These are phyloP conservation scores for Nomada flava DNA, from an alignment of 2,888 invertebrate genomes.

Conservation along the genomic window DNA sequence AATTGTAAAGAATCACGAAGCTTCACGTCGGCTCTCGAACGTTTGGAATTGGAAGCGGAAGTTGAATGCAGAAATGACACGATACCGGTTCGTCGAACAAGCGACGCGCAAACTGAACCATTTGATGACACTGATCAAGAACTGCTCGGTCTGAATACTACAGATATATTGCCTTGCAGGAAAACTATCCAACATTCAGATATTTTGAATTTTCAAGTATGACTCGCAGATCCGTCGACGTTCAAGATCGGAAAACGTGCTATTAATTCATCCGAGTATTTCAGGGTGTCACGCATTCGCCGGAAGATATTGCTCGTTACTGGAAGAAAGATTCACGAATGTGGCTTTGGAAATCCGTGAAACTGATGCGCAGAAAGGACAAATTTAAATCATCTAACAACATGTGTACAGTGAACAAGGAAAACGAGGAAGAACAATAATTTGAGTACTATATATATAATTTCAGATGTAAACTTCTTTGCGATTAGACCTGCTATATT, in stretches of 20 bases:
- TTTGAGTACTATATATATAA: slow-evolving; percentile 4
- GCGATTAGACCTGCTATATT: slow-evolving; percentile 15
- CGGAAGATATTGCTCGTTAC: slow-evolving; percentile 87
- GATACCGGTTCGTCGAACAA: slow-evolving; percentile 57
- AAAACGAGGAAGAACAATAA: slow-evolving; percentile 23
- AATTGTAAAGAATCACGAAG: slow-evolving; percentile 67
- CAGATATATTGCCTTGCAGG: slow-evolving; percentile 75
- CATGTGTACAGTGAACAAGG: background rate
- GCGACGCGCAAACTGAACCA: slow-evolving; percentile 71
- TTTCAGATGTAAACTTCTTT: background rate
- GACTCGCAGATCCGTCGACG: background rate
- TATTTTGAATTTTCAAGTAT: slow-evolving; percentile 79
- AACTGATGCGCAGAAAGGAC: slow-evolving; percentile 59
- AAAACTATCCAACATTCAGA: slow-evolving; percentile 77
- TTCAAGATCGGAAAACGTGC: background rate
- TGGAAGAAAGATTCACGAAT: slow-evolving; percentile 90
- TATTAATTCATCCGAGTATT: background rate
- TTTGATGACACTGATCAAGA: slow-evolving; percentile 43
- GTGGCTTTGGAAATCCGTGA: slow-evolving; percentile 87
- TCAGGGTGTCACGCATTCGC: slow-evolving; percentile 85
- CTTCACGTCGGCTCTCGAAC: slow-evolving; percentile 72
- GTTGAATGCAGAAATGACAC: slow-evolving; percentile 41
- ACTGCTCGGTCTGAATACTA: slow-evolving; percentile 68
- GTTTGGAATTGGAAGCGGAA: slow-evolving; percentile 60
- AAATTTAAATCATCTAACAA: slow-evolving; percentile 13